Evolutionary conservation across 2,797 vertebrate genomes (phyloP).

Genomic region (Sparus aurata): DNA sequence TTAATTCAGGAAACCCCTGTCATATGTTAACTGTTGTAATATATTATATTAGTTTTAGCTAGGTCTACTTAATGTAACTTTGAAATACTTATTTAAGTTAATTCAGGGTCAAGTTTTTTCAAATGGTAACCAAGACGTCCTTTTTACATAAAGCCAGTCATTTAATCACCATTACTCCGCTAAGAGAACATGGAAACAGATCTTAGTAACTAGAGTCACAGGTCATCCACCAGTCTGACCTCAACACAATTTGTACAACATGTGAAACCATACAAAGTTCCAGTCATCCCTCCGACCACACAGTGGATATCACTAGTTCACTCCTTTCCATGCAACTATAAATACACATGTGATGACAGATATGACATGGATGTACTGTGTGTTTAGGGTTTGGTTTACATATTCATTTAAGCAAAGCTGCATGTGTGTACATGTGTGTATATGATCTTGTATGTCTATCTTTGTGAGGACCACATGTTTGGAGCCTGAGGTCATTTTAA

Average conservation of each 20-base stretch:
- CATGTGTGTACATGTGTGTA: background rate
- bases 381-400: constrained; percentile 19
- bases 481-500: background rate
- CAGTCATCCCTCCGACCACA: background rate
- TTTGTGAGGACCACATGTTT: constrained; percentile 10
- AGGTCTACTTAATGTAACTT: too few species aligned
- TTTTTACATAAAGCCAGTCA: background rate
- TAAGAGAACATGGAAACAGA: background rate
- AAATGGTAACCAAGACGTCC: too few species aligned
- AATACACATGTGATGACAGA: constrained; percentile 38
- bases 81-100: background rate
- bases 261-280: background rate
- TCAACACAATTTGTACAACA: background rate
- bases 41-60: too few species aligned
- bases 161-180: background rate
- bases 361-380: constrained; percentile 12
- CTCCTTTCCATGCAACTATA: constrained; percentile 28
- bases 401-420: background rate
- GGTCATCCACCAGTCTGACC: background rate
- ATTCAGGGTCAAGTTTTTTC: background rate
- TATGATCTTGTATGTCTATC: background rate
- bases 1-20: too few species aligned
- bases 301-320: constrained; percentile 2
- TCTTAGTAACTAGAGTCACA: background rate
- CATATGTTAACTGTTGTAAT: too few species aligned